Evolutionary conservation across 2,888 invertebrate genomes (phyloP).

Genomic region (Pyrochroa serraticornis): DNA sequence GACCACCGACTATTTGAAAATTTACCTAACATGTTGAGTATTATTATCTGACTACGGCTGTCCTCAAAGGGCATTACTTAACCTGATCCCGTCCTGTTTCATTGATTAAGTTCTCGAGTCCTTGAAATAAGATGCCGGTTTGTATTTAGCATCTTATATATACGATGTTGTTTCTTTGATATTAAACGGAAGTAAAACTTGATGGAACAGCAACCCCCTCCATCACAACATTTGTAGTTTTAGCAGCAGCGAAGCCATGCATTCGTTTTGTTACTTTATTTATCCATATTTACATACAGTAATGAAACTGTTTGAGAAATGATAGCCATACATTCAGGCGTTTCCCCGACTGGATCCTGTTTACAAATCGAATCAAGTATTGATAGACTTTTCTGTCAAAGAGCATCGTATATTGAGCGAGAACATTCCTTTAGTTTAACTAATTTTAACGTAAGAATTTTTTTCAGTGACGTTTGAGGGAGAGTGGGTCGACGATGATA

Average conservation of each 20-base stretch:
- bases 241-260: slow-evolving; percentile 16
- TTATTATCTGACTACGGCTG: too few relatives aligned
- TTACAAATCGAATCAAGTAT: slow-evolving; percentile 22
- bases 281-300: slow-evolving; percentile 39
- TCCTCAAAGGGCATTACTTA: too few relatives aligned
- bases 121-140: too few relatives aligned
- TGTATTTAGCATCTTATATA: too few relatives aligned
- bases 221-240: background rate
- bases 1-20: too few relatives aligned
- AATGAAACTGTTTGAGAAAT: slow-evolving; percentile 38
- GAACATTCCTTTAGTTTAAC: slow-evolving; percentile 4
- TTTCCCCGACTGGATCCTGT: slow-evolving; percentile 17
- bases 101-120: too few relatives aligned
- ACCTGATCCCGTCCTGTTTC: too few relatives aligned
- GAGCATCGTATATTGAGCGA: background rate
- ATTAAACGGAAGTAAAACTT: too few relatives aligned
- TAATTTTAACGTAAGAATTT: background rate
- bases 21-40: too few relatives aligned
- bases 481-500: background rate
- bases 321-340: slow-evolving; percentile 12
- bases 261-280: slow-evolving; percentile 20
- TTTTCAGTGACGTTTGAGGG: too few relatives aligned
- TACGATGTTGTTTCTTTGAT: too few relatives aligned
- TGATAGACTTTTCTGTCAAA: slow-evolving; percentile 15
- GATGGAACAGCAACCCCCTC: too few relatives aligned